Percentiles rank a stretch among this genome's conserved stretches.
Conservation (phyloP, 2,113 vertebrate species). For the Sakesphorus luctuosus region DNA sequence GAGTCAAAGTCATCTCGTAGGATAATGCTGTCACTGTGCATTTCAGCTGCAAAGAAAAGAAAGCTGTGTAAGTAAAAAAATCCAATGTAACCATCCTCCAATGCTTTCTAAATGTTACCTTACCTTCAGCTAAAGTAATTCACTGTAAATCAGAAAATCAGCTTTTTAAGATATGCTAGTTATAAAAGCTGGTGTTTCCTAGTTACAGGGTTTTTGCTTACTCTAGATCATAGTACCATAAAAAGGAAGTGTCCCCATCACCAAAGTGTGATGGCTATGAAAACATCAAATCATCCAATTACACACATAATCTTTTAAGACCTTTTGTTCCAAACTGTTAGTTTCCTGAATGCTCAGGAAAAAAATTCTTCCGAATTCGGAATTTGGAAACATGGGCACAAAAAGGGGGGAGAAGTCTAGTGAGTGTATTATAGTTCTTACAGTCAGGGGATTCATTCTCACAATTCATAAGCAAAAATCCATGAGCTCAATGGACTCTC, state of each 20-base stretch:
- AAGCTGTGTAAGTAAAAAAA: neutral
- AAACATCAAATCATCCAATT: neutral
- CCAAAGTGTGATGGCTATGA: neutral
- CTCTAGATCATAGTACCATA: neutral
- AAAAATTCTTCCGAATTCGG: neutral
- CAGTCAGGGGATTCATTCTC: neutral
- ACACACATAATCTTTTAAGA: neutral
- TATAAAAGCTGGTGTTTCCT: neutral
- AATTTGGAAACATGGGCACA: neutral
- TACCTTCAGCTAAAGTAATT: neutral
- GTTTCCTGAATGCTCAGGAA: neutral
- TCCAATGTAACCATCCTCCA: neutral
- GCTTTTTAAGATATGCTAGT: neutral
- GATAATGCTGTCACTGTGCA: constrained; percentile 90
- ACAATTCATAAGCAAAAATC: neutral
- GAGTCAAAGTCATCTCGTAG: constrained; percentile 97
- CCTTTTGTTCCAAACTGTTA: neutral
- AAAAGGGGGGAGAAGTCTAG: neutral
- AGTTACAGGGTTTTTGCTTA: neutral
- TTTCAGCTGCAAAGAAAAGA: constrained; percentile 82
- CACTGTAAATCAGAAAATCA: neutral
- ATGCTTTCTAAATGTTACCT: neutral
- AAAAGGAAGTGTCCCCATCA: neutral
- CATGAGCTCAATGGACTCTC: neutral
- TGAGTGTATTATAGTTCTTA: neutral